Base-by-base conservation (phyloP, 1,140 invertebrate genomes). In the Pseudoatta argentina region DNA sequence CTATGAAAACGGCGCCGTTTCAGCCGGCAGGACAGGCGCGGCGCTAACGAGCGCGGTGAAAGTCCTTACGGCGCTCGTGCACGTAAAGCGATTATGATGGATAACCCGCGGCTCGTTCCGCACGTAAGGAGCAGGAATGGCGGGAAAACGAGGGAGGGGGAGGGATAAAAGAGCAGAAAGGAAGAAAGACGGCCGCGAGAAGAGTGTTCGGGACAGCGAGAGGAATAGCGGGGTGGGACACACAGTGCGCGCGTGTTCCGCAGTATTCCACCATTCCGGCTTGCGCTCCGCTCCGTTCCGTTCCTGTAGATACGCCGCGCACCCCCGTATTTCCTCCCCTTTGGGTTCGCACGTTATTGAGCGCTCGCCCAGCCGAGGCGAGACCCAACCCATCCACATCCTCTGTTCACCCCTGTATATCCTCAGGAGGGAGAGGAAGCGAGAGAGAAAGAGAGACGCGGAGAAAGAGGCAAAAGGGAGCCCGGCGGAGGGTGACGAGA, bases 331-430 rank as follows among this genome's bases (percentile, higher is more conserved):
- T 94, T 94, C 93, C 93, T 94, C 94, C 94, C 94, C 93, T 93
- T 95, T 94, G 92, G 94, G 91, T 95, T 95, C 94, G 95, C 94
- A 95, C 94, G 93, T 95, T 95, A 95, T 95, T 95, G 95, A 95
- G 94, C 95, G 95, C 94, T 95, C 94, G 94, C 93, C 94, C 94
- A 95, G 94, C 94, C 94, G 94, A 94, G 93, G 94, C 93, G 93
- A 95, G 93, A 94, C 92, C 93, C 92, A 94, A 94, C 94, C 94
- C 94, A 95, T 94, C 93, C 92, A 92, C 94, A 92, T 93, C 92
- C 94, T 94, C 93, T 92, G 90, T 93, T 92, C 92, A 72, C 92
- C 91, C 92, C 93, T 89, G 85, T 90, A 88, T 78, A 87, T 73
- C 87, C 88, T 85, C 79, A 88, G 91, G 91, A 92, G 91, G 88